Evolutionary conservation across 2,888 invertebrate genomes (phyloP), one percentile per base, ranked within the genome.

Genomic region (Biston stratarius): DNA sequence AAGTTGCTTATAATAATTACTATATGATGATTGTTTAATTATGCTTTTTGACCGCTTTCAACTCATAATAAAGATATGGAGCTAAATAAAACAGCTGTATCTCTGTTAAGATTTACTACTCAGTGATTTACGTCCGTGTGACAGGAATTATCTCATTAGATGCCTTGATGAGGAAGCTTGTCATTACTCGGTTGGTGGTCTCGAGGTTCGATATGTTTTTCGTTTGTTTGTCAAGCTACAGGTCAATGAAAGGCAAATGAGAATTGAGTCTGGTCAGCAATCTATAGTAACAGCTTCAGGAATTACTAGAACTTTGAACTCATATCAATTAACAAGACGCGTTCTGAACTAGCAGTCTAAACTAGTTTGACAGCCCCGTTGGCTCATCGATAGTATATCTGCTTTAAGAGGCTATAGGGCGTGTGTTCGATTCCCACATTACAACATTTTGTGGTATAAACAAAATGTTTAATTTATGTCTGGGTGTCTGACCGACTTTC

Each of bases 121-220:
- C 42, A 5, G 15, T 33, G 24, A 64, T 59, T 64, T 64, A 48
- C 42, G 53, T 44, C 42, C 8, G 60, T 52, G 57, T 65, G 69
- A 36, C 38, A 67, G 70, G 68, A 74, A 73, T 74, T 73, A 73
- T 73, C 71, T 74, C 65, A 71, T 73, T 74, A 71, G 45, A 61
- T 53, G 57, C 33, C 53, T 56, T 62, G 64, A 71, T 74, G 62
- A 72, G 74, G 72, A 72, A 62, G 69, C 40, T 34, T 36, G 51
- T 56, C 59, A 67, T 72, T 70, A 72, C 66, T 64, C 51, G 61
- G 14, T 15, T 14, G 70, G 67, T 70, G 70, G 70, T 56, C 65
- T 64, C 70, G 68, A 67, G 70, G 64, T 61, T 59, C 56, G 59
- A 56, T 59, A 58, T 64, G 15, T 61, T 56, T 61, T 61, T 65